Evolutionary conservation across 1,140 invertebrate species (phyloP).

Genomic region (Drosophila azteca): DNA sequence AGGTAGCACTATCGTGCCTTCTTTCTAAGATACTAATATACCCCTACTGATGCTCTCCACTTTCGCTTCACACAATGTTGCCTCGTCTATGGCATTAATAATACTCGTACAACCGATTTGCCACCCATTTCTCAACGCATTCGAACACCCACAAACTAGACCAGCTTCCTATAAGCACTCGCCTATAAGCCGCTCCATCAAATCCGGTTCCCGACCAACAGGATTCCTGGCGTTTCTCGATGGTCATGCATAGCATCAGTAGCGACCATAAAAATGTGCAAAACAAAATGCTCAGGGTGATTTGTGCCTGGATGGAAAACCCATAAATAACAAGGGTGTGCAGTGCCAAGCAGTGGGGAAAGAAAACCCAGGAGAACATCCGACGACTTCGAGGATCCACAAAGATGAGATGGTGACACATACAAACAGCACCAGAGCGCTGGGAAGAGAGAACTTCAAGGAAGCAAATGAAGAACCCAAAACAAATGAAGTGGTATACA

Average conservation of each 20-base stretch:
- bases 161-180: not conserved
- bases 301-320: slow-evolving; percentile 48
- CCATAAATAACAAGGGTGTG: slow-evolving; percentile 52
- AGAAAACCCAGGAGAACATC: slow-evolving; percentile 8
- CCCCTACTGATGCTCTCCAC: too few relatives aligned
- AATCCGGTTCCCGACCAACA: not conserved
- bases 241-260: slow-evolving; percentile 63
- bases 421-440: not conserved
- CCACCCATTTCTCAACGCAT: not conserved
- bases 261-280: slow-evolving; percentile 74
- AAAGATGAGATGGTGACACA: slow-evolving; percentile 44
- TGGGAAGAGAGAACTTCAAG: slow-evolving; percentile 23
- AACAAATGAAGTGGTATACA: slow-evolving; percentile 63
- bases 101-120: too few relatives aligned
- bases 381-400: slow-evolving; percentile 12
- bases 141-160: not conserved
- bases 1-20: too few relatives aligned
- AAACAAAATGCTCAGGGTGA: slow-evolving; percentile 69
- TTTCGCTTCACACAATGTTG: too few relatives aligned
- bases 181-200: not conserved
- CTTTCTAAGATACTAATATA: too few relatives aligned
- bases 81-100: too few relatives aligned
- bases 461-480: slow-evolving; percentile 3
- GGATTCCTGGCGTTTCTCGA: slow-evolving; percentile 4
- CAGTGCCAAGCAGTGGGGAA: slow-evolving; percentile 3